These are phyloP conservation scores for Tipula lateralis DNA, from an alignment of 2,888 invertebrate species.

Conservation along the genomic window DNA sequence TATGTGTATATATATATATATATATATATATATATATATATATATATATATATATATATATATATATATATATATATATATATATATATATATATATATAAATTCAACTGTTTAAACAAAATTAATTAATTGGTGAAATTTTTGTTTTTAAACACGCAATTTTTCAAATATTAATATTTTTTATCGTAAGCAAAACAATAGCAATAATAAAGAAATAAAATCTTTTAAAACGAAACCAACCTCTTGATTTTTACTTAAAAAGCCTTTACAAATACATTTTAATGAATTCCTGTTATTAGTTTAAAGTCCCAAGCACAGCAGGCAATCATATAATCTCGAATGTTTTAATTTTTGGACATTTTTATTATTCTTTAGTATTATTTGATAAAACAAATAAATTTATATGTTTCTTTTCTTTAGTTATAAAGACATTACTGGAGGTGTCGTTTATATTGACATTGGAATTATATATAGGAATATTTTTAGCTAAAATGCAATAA, in stretches of 20 bases:
- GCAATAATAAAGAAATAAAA: neutral
- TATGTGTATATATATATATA: too few species aligned
- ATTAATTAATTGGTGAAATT: neutral
- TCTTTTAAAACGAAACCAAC: neutral
- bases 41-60: too few species aligned
- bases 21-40: too few species aligned
- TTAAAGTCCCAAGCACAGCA: neutral
- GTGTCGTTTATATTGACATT: neutral
- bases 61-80: too few species aligned
- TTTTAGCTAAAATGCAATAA: neutral
- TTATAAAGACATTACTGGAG: neutral
- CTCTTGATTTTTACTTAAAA: neutral
- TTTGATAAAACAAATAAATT: neutral
- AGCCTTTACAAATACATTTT: neutral
- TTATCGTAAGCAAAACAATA: neutral
- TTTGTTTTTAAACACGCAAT: neutral
- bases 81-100: too few species aligned
- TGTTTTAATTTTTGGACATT: neutral
- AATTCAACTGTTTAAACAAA: neutral
- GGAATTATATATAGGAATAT: neutral
- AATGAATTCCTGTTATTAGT: neutral
- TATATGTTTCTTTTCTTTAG: neutral
- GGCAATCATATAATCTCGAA: neutral
- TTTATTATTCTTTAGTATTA: neutral
- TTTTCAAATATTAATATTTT: neutral